These are phyloP conservation scores for Pomacea maculata DNA, from an alignment of 1,140 invertebrate genomes.

Conservation along the genomic window DNA sequence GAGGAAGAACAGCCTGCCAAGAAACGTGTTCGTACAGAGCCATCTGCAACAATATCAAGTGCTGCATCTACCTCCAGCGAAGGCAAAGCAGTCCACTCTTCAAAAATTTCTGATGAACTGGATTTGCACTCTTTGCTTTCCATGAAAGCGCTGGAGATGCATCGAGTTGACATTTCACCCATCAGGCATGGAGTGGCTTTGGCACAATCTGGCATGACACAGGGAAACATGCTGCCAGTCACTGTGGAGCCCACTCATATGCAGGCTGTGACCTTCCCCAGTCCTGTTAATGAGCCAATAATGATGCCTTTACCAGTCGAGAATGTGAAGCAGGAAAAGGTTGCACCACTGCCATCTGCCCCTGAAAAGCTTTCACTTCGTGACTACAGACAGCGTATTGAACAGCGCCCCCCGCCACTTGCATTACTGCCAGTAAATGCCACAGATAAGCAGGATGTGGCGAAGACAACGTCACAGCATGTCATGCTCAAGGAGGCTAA, in stretches of 20 bases:
- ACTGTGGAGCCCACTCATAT: too few relatives aligned
- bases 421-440: too few relatives aligned
- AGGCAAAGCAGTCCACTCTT: not conserved
- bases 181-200: too few relatives aligned
- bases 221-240: too few relatives aligned
- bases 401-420: not conserved
- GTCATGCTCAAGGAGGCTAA: not conserved
- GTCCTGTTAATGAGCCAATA: not conserved
- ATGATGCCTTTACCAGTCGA: not conserved
- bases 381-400: not conserved
- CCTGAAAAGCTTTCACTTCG: slow-evolving; percentile 4
- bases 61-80: not conserved
- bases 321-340: not conserved
- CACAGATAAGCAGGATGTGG: too few relatives aligned
- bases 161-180: too few relatives aligned
- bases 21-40: not conserved
- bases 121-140: too few relatives aligned
- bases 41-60: slow-evolving; percentile 1
- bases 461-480: not conserved
- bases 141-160: too few relatives aligned
- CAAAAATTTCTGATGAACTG: too few relatives aligned
- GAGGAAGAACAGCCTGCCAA: not conserved
- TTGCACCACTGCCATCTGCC: not conserved
- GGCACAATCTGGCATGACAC: too few relatives aligned
- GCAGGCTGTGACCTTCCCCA: not conserved